Evolutionary conservation across 2,888 invertebrate genomes (phyloP), one percentile per base, ranked within the genome.

Genomic region (Diarsia mendica): DNA sequence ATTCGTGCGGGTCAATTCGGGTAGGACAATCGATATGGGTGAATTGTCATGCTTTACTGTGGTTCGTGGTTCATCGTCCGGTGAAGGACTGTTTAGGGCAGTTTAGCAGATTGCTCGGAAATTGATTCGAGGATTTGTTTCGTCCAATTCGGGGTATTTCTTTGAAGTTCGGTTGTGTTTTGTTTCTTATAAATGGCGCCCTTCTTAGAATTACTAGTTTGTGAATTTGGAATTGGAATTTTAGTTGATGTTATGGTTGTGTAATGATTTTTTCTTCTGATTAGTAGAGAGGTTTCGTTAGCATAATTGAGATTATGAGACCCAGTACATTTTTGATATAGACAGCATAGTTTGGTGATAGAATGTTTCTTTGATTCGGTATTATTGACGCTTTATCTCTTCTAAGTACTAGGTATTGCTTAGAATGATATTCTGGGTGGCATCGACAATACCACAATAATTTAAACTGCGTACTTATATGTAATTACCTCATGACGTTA

Each of bases 1-100:
- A 91, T 90, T 91, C 89, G 85, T 90, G 78, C 63, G 72, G 79
- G 79, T 83, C 82, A 84, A 81, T 89, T 89, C 58, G 84, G 85
- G 65, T 83, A 82, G 86, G 77, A 75, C 83, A 87, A 89, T 90
- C 89, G 83, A 89, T 88, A 86, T 48, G 13, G 18, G 44, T 72
- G 61, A 74, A 85, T 64, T 78, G 84, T 80, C 86, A 80, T 80
- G 61, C 65, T 58, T 67, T 63, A 23, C 66, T 1, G 70, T 20
- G 58, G 82, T 77, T 83, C 2, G 70, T 20, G 58, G 82, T 77
- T 83, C 83, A 74, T 82, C 70, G 85, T 28, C 33, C 48, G 6
- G 20, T 48, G 20, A 18, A 72, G 39, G 13, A 39, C n/a, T 75
- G 66, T 75, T 71, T 84, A 68, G 67, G 53, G 18, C 69, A 79